Base-by-base conservation (phyloP, 2,113 vertebrate genomes). In the Theropithecus gelada region DNA sequence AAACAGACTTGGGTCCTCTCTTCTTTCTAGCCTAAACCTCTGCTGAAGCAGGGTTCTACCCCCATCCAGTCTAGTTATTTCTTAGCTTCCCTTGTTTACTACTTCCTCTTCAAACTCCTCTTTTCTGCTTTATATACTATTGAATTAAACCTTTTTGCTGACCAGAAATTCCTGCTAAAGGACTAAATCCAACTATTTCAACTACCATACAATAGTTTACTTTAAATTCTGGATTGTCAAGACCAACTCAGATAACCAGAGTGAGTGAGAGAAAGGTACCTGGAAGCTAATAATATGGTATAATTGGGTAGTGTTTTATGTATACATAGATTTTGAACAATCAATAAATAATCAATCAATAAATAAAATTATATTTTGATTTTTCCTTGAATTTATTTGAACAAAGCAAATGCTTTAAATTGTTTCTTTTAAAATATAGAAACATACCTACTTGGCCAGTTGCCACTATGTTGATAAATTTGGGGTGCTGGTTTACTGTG, bases 361-460 rank as follows among this genome's bases (percentile, higher is more conserved):
- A 86, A 22, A 78, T 32, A 43, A 55, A 10, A 92, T 79, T 57
- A 66, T 16, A 72, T 68, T 80, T 80, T 78, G 50, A 8, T 55
- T 85, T 70, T 78, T 50, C 30, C 11, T 2, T 92, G 38, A 96
- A 87, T 90, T 97, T 88, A 88, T 85, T 59, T 97, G 38, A 96
- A 90, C 6, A 96, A 98, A 90, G 94, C 27, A 90, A 94, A 96
- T 86, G 72, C 20, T 93, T 92, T 59, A 96, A 78, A 95, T 38
- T 81, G 95, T 97, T 98, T 98, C 92, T 97, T 98, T 98, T 88
- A 97, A 98, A 98, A 98, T 98, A 98, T 94, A 99, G 99, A 99
- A 99, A 99, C 99, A 99, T 99, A 99, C 99, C 99, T 99, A 99
- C 99, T 99, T 99, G 99, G 99, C 99, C 99, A 98, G 99, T 99